These are phyloP conservation scores for Pseudorhiza aurosa DNA, from an alignment of 30 jellyfish, hydroid and myxozoan genomes.

Conservation along the genomic window DNA sequence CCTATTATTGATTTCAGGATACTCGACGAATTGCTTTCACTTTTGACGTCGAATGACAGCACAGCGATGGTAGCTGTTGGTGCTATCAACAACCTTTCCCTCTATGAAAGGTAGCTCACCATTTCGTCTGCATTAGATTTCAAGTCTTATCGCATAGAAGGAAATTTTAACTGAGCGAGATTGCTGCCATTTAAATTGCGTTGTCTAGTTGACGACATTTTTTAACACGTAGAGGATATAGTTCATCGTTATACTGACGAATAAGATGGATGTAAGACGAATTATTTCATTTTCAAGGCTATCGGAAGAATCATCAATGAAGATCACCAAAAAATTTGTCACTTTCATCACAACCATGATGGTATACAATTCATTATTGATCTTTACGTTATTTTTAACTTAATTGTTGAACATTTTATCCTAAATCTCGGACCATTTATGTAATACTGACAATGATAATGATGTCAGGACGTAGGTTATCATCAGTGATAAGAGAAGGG, in stretches of 20 bases:
- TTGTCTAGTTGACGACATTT: too few species aligned
- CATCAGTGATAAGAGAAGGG: too few species aligned
- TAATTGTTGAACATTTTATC: neutral
- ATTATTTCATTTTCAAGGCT: neutral
- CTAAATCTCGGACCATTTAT: too few species aligned
- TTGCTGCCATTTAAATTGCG: too few species aligned
- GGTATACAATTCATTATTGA: neutral
- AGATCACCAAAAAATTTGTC: constrained; percentile 6
- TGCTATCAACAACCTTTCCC: constrained; percentile 66
- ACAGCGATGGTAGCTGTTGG: constrained; percentile 62
- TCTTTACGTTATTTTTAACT: neutral
- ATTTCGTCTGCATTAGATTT: too few species aligned
- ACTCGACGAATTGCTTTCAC: constrained; percentile 33
- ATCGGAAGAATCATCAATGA: constrained; percentile 3
- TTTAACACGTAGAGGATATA: too few species aligned
- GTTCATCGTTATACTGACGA: too few species aligned
- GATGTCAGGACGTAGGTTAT: too few species aligned
- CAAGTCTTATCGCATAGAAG: too few species aligned
- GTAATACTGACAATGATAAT: too few species aligned
- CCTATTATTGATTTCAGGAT: constrained; percentile 7
- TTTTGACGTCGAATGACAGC: constrained; percentile 36
- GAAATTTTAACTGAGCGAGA: too few species aligned
- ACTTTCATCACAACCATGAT: constrained; percentile 34
- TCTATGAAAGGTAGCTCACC: constrained; percentile 38
- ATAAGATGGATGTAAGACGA: too few species aligned